phyloP scores from a whole-genome alignment of 2,888 invertebrate genomes.

The Drosophila mayaguana region DNA sequence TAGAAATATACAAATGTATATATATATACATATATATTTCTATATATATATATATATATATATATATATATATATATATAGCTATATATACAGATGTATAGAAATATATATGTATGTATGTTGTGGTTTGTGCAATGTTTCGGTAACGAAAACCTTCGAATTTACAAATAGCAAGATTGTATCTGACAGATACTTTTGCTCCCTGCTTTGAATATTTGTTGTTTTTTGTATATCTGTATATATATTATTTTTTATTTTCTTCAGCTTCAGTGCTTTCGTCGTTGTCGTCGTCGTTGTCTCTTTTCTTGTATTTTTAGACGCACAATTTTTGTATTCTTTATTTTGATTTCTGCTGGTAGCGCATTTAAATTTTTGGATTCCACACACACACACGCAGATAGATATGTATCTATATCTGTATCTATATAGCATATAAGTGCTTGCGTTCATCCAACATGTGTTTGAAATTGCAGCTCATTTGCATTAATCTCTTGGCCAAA shows the following conservation, averaged over 20 bases:
- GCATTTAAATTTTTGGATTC: constrained; percentile 72
- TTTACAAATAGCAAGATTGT: constrained; percentile 71
- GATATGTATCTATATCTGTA: constrained; percentile 12
- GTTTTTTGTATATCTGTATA: constrained; percentile 31
- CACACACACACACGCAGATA: constrained; percentile 12
- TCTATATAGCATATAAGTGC: constrained; percentile 25
- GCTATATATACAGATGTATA: too few relatives aligned
- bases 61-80: background rate
- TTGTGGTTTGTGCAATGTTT: constrained; percentile 15
- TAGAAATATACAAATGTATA: background rate
- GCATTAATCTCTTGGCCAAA: constrained; percentile 47
- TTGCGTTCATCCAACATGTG: constrained; percentile 72
- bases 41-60: background rate
- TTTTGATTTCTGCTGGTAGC: constrained; percentile 65
- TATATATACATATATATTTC: background rate
- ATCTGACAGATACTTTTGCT: constrained; percentile 54
- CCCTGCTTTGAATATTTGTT: constrained; percentile 58
- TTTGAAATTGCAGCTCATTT: constrained; percentile 67
- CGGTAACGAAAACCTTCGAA: constrained; percentile 65
- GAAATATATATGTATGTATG: background rate
- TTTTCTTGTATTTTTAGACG: constrained; percentile 67
- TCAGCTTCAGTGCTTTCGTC: constrained; percentile 36
- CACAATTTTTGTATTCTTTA: constrained; percentile 56
- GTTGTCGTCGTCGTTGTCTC: constrained; percentile 45
- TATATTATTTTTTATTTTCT: constrained; percentile 21